Evolutionary conservation across 2,888 invertebrate species (phyloP), one percentile per base, ranked within the genome.

Genomic region (Zootermopsis nevadensis): DNA sequence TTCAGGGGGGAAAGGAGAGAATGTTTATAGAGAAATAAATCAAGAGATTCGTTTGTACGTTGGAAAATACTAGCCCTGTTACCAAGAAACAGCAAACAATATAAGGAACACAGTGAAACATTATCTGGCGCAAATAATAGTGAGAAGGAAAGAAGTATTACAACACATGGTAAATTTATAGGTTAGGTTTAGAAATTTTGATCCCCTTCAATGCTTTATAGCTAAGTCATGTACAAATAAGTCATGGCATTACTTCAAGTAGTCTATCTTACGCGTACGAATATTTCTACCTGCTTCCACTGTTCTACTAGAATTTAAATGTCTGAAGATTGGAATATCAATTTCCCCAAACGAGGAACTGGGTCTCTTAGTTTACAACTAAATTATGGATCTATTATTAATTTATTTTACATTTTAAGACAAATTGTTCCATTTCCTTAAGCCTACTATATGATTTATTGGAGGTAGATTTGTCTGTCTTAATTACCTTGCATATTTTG

Each of bases 1-100:
- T 19, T 22, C 31, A 19, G 12, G 27, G 31, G 31, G 69, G 15
- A 66, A 33, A 19, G 33, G 31, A 69, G 69, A 38, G n/a, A 74
- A 33, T 74, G 74, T 74, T 74, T 42, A 74, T 74, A 74, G 74
- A 74, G 74, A 74, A 74, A 74, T 74, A 74, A 74, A 74, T 74
- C 74, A 74, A 74, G 38, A 74, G 74, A 74, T 74, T 24, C 33
- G 38, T 38, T 74, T n/a, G 22, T 35, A 38, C 15, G 38, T 74
- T 24, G 74, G 24, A 74, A 74, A 42, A 38, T 38, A 33, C 35
- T 74, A 38, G 74, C 31, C 22, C n/a, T 35, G 1, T 3, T 74
- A 38, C 74, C 38, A 74, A 74, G 74, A 38, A 38, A 74, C 69
- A 33, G 33, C 69, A 69, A 69, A 69, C 69, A 69, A 31, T 31